Conservation (phyloP, 2,113 vertebrate species). For the Mugil cephalus region DNA sequence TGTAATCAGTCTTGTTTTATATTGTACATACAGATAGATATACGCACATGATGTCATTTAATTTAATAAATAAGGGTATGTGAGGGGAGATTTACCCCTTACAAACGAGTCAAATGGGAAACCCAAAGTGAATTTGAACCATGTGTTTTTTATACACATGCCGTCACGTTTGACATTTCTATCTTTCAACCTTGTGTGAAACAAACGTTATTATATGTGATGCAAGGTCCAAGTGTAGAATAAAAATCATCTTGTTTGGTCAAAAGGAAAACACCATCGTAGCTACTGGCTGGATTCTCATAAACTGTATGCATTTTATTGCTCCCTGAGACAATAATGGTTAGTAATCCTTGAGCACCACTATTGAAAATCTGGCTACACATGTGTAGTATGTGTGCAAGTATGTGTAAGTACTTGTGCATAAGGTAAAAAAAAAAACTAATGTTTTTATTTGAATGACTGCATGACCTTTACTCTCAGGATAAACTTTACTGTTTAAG, state of each 20-base stretch:
- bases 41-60: slow-evolving; percentile 83
- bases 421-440: not conserved
- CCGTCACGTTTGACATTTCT: slow-evolving; percentile 3
- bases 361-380: not conserved
- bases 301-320: slow-evolving; percentile 30
- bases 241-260: not conserved
- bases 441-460: slow-evolving; percentile 17
- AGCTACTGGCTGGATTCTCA: not conserved
- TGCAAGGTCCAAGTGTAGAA: not conserved
- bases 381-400: not conserved
- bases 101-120: slow-evolving; percentile 47
- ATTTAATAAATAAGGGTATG: slow-evolving; percentile 64
- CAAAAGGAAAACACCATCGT: not conserved
- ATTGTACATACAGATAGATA: slow-evolving; percentile 86
- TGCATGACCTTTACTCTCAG: slow-evolving; percentile 43
- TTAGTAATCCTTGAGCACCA: slow-evolving; percentile 5
- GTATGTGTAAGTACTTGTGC: not conserved
- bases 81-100: slow-evolving; percentile 40
- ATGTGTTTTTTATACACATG: slow-evolving; percentile 39
- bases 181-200: slow-evolving; percentile 10
- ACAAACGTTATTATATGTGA: slow-evolving; percentile 1
- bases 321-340: not conserved
- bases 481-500: slow-evolving; percentile 22
- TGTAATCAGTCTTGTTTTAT: slow-evolving; percentile 85
- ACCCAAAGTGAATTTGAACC: slow-evolving; percentile 56